A percentile compares a stretch with the other conserved stretches of the same genome.
Conservation (phyloP, 2,113 vertebrate genomes). For the Tragulus kanchil region DNA sequence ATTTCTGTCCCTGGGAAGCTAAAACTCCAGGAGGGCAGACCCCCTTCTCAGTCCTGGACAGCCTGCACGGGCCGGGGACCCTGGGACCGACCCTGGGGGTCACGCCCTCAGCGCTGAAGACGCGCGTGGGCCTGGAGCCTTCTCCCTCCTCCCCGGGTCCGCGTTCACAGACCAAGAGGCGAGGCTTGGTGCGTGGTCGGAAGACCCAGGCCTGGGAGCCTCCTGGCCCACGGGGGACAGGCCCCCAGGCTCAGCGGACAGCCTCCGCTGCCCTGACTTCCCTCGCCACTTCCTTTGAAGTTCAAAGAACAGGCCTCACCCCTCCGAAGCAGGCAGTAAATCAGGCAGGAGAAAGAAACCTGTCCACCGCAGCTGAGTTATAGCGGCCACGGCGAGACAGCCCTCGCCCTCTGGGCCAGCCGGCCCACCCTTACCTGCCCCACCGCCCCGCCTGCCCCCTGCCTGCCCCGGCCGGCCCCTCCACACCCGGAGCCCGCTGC, state of each 20-base stretch:
- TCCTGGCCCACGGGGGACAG: not conserved
- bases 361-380: conserved; percentile 83
- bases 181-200: rapidly evolving
- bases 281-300: conserved; percentile 72
- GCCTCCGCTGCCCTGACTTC: not conserved
- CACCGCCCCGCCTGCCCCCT: not conserved
- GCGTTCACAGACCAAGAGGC: too few relatives aligned
- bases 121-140: rapidly evolving
- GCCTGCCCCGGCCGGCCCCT: not conserved
- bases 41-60: not conserved
- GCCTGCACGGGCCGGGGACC: not conserved
- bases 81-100: rapidly evolving
- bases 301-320: conserved; percentile 84
- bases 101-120: not conserved
- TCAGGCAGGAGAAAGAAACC: conserved; percentile 74
- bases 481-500: not conserved
- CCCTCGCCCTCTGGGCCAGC: not conserved
- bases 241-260: not conserved
- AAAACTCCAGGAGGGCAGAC: not conserved
- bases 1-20: not conserved
- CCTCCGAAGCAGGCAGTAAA: conserved; percentile 70
- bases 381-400: conserved; percentile 61
- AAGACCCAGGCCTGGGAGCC: not conserved
- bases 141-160: too few relatives aligned
- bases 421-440: not conserved